phyloP scores from a whole-genome alignment of 2,888 invertebrate genomes.

The Drosophila infuscata region DNA sequence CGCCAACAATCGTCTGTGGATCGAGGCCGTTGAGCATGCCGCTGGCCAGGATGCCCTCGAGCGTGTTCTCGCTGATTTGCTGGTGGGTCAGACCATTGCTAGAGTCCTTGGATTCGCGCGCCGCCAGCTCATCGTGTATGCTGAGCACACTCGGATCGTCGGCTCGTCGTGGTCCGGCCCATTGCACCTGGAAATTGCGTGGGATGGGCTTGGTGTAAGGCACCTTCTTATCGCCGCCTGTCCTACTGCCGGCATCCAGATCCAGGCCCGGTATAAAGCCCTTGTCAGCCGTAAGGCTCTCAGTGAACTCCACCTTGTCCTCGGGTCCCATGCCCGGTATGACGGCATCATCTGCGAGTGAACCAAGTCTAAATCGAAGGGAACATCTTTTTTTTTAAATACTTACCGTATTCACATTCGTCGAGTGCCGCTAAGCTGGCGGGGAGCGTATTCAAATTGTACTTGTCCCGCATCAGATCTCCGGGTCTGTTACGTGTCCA shows the following conservation, averaged over 20 bases:
- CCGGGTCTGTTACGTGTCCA: constrained; percentile 99
- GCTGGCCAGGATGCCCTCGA: constrained; percentile 87
- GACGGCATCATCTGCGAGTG: constrained; percentile 88
- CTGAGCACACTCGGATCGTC: constrained; percentile 85
- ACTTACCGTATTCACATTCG: constrained; percentile 89
- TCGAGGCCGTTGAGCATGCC: constrained; percentile 91
- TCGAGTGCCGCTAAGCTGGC: constrained; percentile 91
- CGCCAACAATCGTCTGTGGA: constrained; percentile 92
- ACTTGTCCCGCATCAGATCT: constrained; percentile 99
- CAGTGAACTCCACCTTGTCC: constrained; percentile 93
- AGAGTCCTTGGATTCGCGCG: constrained; percentile 87
- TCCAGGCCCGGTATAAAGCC: constrained; percentile 94
- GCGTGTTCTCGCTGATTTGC: constrained; percentile 90
- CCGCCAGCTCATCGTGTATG: constrained; percentile 75
- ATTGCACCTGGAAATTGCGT: constrained; percentile 97
- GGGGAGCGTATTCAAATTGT: constrained; percentile 96
- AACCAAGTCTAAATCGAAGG: not conserved
- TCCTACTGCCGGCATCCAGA: constrained; percentile 88
- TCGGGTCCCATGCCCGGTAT: constrained; percentile 99
- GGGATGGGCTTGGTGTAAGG: constrained; percentile 99
- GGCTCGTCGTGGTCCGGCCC: constrained; percentile 92
- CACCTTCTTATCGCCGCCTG: constrained; percentile 91
- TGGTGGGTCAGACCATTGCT: constrained; percentile 86
- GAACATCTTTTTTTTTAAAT: not conserved
- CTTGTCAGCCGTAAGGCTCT: constrained; percentile 87